phyloP scores from a whole-genome alignment of 2,113 vertebrate species.

The Tupaia tana region DNA sequence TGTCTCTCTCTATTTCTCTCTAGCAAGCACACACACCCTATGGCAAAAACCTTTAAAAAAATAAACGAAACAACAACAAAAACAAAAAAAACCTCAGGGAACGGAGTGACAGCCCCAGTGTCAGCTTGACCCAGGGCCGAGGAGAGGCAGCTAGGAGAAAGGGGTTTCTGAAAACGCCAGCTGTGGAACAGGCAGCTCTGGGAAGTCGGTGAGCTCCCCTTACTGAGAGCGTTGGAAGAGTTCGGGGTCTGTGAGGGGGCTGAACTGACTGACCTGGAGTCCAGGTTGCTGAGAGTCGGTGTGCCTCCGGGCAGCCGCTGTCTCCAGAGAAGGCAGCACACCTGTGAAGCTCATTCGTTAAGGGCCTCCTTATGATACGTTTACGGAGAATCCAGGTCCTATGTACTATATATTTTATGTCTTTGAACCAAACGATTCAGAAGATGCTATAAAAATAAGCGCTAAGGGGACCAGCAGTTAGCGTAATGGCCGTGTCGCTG shows the following conservation, averaged over 20 bases:
- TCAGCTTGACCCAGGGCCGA: not conserved
- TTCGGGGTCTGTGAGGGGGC: not conserved
- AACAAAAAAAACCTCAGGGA: no score
- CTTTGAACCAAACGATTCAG: conserved; percentile 9
- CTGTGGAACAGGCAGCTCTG: not conserved
- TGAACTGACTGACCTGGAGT: not conserved
- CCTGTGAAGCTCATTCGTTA: not conserved
- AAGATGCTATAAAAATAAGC: conserved; percentile 15
- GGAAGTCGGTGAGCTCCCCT: not conserved
- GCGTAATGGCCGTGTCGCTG: no score
- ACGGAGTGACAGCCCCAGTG: no score
- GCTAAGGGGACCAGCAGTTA: not conserved
- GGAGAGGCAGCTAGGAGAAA: not conserved
- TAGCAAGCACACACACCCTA: no score
- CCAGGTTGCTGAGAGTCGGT: not conserved
- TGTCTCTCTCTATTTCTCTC: no score
- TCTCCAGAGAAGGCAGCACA: not conserved
- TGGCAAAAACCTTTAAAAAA: no score
- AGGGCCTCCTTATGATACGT: not conserved
- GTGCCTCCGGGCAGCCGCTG: not conserved
- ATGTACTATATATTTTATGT: not conserved
- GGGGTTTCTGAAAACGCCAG: not conserved
- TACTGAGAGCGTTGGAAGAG: rapidly evolving
- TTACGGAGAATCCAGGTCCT: not conserved
- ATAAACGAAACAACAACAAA: no score